These are phyloP conservation scores for Rhinichthys klamathensis DNA, from an alignment of 2,113 vertebrate species.

Conservation along the genomic window DNA sequence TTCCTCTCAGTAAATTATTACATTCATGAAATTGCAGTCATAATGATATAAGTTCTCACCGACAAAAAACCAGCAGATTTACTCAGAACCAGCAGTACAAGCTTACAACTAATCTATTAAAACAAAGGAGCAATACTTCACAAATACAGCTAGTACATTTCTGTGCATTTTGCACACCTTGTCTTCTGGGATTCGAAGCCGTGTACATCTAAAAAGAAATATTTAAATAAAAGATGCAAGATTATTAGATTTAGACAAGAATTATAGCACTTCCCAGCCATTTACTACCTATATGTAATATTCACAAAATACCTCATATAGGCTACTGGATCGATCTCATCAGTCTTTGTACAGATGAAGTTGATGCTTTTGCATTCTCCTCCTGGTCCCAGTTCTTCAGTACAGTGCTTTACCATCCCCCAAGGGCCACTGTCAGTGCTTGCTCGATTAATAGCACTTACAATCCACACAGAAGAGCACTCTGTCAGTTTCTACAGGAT, in stretches of 20 bases:
- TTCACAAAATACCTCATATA: background rate
- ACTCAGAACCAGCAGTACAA: no score
- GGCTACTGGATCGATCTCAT: background rate
- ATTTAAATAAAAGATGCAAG: background rate
- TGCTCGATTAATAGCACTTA: background rate
- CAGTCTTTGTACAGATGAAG: constrained; percentile 17
- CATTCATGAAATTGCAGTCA: no score
- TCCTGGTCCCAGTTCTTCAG: constrained; percentile 13
- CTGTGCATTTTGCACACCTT: background rate
- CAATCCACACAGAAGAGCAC: constrained; percentile 18
- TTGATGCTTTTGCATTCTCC: constrained; percentile 25
- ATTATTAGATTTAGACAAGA: no score
- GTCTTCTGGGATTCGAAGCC: background rate
- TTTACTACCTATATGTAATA: no score
- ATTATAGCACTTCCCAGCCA: no score
- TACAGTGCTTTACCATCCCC: background rate
- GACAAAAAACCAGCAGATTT: no score
- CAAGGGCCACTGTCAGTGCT: background rate
- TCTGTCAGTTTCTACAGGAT: background rate
- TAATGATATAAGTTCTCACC: no score
- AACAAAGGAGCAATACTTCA: no score
- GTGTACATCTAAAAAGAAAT: background rate
- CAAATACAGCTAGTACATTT: no score
- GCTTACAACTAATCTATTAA: no score
- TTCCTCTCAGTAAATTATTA: no score